A percentile compares a stretch with the other conserved stretches of the same genome.
Conservation (phyloP, 2,113 vertebrate species). For the Notarius quadriscutis region DNA sequence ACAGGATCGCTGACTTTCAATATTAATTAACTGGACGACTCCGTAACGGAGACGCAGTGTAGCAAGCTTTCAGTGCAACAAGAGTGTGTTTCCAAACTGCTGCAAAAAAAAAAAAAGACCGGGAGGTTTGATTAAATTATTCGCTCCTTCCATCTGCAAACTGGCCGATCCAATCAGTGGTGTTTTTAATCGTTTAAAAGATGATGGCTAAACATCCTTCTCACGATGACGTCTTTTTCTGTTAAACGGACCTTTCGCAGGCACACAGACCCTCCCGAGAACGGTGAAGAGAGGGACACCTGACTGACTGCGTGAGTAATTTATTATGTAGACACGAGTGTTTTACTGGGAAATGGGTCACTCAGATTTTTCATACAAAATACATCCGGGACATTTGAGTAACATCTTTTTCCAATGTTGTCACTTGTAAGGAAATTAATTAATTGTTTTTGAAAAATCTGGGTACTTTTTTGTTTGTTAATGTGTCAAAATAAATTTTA, state of each 20-base stretch:
- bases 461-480: too few relatives aligned
- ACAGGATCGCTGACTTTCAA: slow-evolving; percentile 75
- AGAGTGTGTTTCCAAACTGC: slow-evolving; percentile 52
- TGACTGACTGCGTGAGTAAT: slow-evolving; percentile 56
- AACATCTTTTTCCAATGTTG: too few relatives aligned
- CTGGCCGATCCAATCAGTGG: slow-evolving; percentile 65
- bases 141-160: slow-evolving; percentile 73
- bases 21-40: slow-evolving; percentile 96
- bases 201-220: slow-evolving; percentile 72
- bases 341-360: too few relatives aligned
- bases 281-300: slow-evolving; percentile 63
- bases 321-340: too few relatives aligned
- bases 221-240: slow-evolving; percentile 75
- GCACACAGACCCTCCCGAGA: slow-evolving; percentile 66
- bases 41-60: slow-evolving; percentile 83
- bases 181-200: slow-evolving; percentile 76
- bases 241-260: slow-evolving; percentile 71
- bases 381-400: too few relatives aligned
- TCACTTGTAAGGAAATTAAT: too few relatives aligned
- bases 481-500: too few relatives aligned
- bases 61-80: slow-evolving; percentile 83
- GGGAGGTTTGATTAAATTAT: slow-evolving; percentile 84
- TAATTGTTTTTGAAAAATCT: too few relatives aligned
- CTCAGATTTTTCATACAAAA: too few relatives aligned
- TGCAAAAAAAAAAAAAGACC: background rate